Conservation (phyloP, 2,888 invertebrate genomes). For the Eudasyphora cyanicolor region DNA sequence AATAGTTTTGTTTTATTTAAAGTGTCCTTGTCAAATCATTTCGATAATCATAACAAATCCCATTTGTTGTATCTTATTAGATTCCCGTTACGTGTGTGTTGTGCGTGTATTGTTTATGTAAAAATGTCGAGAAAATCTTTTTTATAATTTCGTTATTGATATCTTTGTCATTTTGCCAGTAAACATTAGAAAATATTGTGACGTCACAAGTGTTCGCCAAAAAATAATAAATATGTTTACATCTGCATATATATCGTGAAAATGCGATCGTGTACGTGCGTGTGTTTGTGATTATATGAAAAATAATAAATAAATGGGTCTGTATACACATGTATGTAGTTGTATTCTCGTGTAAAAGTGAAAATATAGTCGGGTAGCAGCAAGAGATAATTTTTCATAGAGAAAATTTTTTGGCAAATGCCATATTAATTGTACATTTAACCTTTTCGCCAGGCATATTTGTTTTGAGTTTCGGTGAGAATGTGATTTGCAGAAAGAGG, state of each 20-base stretch:
- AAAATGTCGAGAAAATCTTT: neutral
- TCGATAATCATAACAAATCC: neutral
- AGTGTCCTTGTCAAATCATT: neutral
- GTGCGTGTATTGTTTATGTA: neutral
- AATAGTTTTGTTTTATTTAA: neutral
- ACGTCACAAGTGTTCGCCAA: constrained; percentile 8
- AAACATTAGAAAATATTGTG: constrained; percentile 35
- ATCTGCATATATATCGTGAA: too few species aligned
- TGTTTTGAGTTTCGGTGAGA: neutral
- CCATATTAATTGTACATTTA: neutral
- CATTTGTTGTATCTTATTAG: neutral
- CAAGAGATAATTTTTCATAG: neutral
- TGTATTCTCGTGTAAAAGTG: neutral
- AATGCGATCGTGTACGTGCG: too few species aligned
- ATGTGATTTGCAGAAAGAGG: neutral
- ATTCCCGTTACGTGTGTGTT: neutral
- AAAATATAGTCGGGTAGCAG: neutral
- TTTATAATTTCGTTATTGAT: constrained; percentile 6
- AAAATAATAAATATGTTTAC: neutral
- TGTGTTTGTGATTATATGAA: neutral
- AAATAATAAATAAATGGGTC: neutral
- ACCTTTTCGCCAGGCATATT: neutral
- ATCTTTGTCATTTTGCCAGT: constrained; percentile 39
- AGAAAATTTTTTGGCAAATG: constrained; percentile 10
- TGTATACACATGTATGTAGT: neutral